Percentiles rank a stretch among this genome's conserved stretches.
These are phyloP conservation scores for Galaxea fascicularis DNA, from an alignment of 92 coral and sea anemone species.

Conservation along the genomic window DNA sequence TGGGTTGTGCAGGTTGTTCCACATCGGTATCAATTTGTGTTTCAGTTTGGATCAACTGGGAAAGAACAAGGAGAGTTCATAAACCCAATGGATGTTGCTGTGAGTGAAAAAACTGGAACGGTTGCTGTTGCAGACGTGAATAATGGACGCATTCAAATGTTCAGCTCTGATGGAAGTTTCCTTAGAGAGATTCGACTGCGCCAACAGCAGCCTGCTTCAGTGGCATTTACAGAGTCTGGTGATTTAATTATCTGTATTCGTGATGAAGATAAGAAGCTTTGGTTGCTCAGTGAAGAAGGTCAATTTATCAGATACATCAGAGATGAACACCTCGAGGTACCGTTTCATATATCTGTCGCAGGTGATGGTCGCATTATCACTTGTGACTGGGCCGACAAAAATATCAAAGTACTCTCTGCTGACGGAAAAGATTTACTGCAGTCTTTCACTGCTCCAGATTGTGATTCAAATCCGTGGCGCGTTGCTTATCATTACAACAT, in stretches of 20 bases:
- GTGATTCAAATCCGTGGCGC: not conserved
- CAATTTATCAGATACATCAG: not conserved
- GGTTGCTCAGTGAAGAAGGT: not conserved
- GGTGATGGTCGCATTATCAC: constrained; percentile 16
- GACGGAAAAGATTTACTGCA: constrained; percentile 5
- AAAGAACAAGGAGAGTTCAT: constrained; percentile 34
- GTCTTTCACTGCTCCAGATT: not conserved
- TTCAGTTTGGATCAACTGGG: constrained; percentile 51
- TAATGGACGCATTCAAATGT: constrained; percentile 60
- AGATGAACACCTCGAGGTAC: not conserved
- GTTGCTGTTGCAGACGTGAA: constrained; percentile 64
- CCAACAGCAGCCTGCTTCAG: not conserved
- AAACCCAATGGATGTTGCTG: constrained; percentile 55
- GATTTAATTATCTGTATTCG: not conserved
- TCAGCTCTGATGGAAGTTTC: constrained; percentile 33
- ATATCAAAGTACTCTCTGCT: constrained; percentile 16
- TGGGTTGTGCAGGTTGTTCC: constrained; percentile 42
- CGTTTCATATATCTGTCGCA: not conserved
- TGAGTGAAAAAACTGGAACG: constrained; percentile 48
- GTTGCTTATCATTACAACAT: not conserved
- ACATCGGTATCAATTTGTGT: constrained; percentile 37
- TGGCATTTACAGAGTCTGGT: constrained; percentile 9
- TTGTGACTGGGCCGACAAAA: not conserved
- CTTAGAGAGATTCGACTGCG: not conserved
- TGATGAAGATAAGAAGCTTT: not conserved